phyloP scores from a whole-genome alignment of 2,888 invertebrate genomes.

The Apeira syringaria region DNA sequence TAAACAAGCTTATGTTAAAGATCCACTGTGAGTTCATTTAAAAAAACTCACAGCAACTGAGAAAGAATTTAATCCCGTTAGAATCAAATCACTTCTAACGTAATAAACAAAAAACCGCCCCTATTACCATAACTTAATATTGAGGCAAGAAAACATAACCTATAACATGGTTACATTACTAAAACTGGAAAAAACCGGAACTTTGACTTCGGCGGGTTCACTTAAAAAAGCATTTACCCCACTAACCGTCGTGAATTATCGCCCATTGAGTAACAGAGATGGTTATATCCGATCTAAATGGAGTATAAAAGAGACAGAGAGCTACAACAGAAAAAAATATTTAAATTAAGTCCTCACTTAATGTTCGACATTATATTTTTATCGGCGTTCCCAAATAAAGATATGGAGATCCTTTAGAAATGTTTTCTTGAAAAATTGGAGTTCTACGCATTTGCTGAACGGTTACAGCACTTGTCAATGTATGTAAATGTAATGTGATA shows the following conservation, averaged over 20 bases:
- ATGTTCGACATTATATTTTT: slow-evolving; percentile 81
- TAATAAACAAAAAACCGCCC: slow-evolving; percentile 6
- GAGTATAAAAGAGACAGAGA: slow-evolving; percentile 40
- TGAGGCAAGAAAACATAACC: slow-evolving; percentile 50
- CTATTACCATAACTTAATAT: slow-evolving; percentile 46
- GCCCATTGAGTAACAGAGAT: slow-evolving; percentile 46
- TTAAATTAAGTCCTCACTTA: slow-evolving; percentile 79
- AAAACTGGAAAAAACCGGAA: slow-evolving; percentile 40
- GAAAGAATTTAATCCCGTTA: slow-evolving; percentile 8
- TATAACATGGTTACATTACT: slow-evolving; percentile 23
- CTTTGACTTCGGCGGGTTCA: slow-evolving; percentile 54
- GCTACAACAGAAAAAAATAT: slow-evolving; percentile 61
- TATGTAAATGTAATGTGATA: slow-evolving; percentile 1
- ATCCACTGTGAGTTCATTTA: too few species aligned
- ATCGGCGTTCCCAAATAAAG: slow-evolving; percentile 72
- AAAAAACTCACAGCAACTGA: too few species aligned
- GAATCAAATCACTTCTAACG: slow-evolving; percentile 6
- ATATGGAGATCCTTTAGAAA: slow-evolving; percentile 59
- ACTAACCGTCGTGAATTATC: slow-evolving; percentile 65
- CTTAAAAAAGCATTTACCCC: slow-evolving; percentile 76
- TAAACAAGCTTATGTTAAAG: too few species aligned
- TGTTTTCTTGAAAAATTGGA: slow-evolving; percentile 39
- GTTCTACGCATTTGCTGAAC: slow-evolving; percentile 6
- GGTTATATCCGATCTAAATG: slow-evolving; percentile 19
- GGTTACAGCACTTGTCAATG: slow-evolving; percentile 1